Evolutionary conservation across 2,888 invertebrate genomes (phyloP), one percentile per base, ranked within the genome.

Genomic region (Ptychoptera albimana): DNA sequence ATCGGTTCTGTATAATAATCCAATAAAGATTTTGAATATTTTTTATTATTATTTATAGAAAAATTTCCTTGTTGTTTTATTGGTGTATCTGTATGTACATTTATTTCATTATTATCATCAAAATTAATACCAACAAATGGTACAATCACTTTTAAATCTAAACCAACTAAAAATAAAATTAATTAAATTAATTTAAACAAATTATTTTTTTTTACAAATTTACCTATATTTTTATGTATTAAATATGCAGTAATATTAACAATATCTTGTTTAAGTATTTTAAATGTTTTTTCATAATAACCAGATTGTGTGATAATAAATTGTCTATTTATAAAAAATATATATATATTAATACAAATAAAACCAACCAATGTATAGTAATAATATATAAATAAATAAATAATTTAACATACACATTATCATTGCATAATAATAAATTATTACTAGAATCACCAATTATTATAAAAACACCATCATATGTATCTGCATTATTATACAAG

Each of bases 391-490:
- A n/a, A n/a, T 31, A 29, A 42, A 13, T 44, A 30, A 12, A 30
- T 13, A 40, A 45, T 29, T 36, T 9, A 32, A 55, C 68, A 64
- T 65, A 78, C 77, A 65, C 67, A 55, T 74, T 71, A 52, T 68
- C 64, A 46, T 68, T 65, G 45, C 74, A 68, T 39, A 72, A 56
- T 36, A 82, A 56, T 8, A 81, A 55, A 54, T 71, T 67, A 56
- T 82, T 81, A 44, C 73, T 62, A 1, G 70, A 72, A 59, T 81
- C 78, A 0, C 82, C 82, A 31, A 79, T 69, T 45, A 83, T 54
- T 13, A 83, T 56, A 55, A 56, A 34, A 8, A 37, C 35, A 15
- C 45, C 42, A n/a, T 39, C 31, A 13, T 68, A 50, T 0, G 61
- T 63, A 15, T 12, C 12, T 14, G 30, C 31, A 32, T 30, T 32